These are phyloP conservation scores for Leptopilina myrica DNA, from an alignment of 2,888 invertebrate species.

Conservation along the genomic window DNA sequence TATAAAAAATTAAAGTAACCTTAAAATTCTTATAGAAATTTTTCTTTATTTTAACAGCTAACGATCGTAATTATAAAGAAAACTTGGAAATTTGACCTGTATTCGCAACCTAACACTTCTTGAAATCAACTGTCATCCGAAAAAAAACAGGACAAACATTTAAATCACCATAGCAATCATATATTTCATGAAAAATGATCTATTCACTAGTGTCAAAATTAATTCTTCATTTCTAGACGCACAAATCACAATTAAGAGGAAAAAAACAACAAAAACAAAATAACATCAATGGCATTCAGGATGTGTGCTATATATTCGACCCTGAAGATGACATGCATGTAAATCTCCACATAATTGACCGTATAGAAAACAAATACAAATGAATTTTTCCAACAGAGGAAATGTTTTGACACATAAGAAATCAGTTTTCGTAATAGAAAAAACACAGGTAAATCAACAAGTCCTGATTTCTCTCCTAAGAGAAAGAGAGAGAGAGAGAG, in stretches of 20 bases:
- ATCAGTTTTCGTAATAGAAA: background rate
- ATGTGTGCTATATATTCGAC: slow-evolving; percentile 40
- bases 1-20: too few species aligned
- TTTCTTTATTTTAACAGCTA: background rate
- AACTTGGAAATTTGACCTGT: slow-evolving; percentile 21
- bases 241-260: background rate
- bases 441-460: slow-evolving; percentile 28
- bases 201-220: background rate
- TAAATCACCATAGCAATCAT: background rate
- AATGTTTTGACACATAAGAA: background rate
- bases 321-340: slow-evolving; percentile 21
- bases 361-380: background rate
- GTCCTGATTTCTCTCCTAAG: slow-evolving; percentile 18
- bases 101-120: background rate
- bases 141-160: background rate
- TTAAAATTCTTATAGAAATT: too few species aligned
- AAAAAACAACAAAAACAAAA: slow-evolving; percentile 19
- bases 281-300: slow-evolving; percentile 30
- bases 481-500: background rate
- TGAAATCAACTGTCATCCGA: background rate
- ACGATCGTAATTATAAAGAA: background rate
- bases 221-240: background rate
- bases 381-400: background rate
- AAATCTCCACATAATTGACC: slow-evolving; percentile 21
- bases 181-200: background rate